A percentile compares a stretch with the other conserved stretches of the same genome.
These are phyloP conservation scores for Hypomesus transpacificus DNA, from an alignment of 2,113 vertebrate genomes.

Conservation along the genomic window DNA sequence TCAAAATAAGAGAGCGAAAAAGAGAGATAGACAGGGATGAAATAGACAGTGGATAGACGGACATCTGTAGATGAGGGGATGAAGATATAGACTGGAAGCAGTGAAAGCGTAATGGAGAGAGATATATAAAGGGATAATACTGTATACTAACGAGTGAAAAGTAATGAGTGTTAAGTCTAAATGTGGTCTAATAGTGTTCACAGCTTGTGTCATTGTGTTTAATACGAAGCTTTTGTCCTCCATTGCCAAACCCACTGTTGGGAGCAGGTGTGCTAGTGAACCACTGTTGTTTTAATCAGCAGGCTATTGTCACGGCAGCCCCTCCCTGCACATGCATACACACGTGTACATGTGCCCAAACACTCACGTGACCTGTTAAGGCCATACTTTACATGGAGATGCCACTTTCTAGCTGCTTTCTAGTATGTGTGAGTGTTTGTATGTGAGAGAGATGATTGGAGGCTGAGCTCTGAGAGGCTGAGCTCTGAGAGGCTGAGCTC, in stretches of 20 bases:
- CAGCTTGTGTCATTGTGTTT: no score
- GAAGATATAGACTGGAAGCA: not conserved
- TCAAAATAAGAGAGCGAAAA: not conserved
- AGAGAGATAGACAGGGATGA: not conserved
- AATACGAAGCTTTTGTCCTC: no score
- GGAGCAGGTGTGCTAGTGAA: no score
- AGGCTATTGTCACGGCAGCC: not conserved
- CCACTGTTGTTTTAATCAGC: no score
- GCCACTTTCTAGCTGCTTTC: not conserved
- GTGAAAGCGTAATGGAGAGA: not conserved
- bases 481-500: no score
- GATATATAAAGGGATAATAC: not conserved
- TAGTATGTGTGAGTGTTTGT: not conserved
- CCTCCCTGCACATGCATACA: not conserved
- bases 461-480: not conserved
- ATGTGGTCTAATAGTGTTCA: no score
- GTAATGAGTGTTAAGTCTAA: no score
- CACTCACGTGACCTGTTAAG: not conserved
- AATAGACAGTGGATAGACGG: not conserved
- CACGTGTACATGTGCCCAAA: not conserved
- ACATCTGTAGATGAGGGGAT: not conserved
- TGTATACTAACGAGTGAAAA: no score
- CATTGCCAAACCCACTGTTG: no score
- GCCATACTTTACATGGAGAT: not conserved
- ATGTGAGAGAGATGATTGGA: slow-evolving; percentile 3